phyloP scores from a whole-genome alignment of 2,888 invertebrate genomes.

The Lysandra bellargus region DNA sequence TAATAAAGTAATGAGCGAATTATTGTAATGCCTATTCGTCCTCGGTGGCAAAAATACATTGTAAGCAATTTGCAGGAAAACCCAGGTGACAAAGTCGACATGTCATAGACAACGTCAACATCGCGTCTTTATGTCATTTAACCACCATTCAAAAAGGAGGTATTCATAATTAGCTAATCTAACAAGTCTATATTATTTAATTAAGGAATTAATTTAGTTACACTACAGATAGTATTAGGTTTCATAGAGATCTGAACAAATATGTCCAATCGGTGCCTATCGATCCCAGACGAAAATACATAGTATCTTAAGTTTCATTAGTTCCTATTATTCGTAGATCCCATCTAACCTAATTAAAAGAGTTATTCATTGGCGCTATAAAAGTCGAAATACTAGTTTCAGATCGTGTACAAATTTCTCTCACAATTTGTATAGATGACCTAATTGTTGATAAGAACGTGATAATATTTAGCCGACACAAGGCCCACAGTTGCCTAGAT shows the following conservation, averaged over 20 bases:
- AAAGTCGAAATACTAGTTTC: background rate
- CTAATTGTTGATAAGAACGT: constrained; percentile 29
- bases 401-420: constrained; percentile 8
- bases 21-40: constrained; percentile 17
- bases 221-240: too few species aligned
- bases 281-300: too few species aligned
- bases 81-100: background rate
- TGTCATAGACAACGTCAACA: background rate
- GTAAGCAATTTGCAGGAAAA: constrained; percentile 21
- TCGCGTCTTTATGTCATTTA: background rate
- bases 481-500: constrained; percentile 22
- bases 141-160: background rate
- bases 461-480: constrained; percentile 31
- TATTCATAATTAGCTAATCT: too few species aligned
- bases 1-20: constrained; percentile 46
- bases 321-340: too few species aligned
- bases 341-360: background rate
- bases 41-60: constrained; percentile 15
- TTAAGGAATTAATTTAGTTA: too few species aligned
- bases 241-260: too few species aligned
- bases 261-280: too few species aligned
- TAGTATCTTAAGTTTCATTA: too few species aligned
- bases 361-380: background rate
- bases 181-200: too few species aligned
- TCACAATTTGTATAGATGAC: constrained; percentile 21